Evolutionary conservation across 1,140 invertebrate genomes (phyloP).

Genomic region (Planococcus citri): DNA sequence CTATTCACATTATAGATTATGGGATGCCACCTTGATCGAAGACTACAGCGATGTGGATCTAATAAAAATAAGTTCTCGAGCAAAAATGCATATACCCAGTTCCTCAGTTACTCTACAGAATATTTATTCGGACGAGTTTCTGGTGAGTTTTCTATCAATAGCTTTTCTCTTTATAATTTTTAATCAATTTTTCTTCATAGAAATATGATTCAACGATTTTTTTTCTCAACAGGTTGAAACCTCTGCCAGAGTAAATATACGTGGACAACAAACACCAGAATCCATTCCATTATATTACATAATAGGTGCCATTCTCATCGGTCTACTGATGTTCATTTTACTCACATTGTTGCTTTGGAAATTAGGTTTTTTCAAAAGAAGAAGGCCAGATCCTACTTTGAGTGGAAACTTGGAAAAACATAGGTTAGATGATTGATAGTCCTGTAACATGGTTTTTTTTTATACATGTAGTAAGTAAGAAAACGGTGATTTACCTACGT

Average conservation of each 20-base stretch:
- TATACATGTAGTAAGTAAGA: background rate
- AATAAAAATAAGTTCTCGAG: conserved; percentile 66
- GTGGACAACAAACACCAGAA: conserved; percentile 49
- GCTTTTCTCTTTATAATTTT: conserved; percentile 22
- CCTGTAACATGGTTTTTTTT: conserved; percentile 24
- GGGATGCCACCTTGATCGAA: conserved; percentile 80
- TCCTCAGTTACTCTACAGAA: conserved; percentile 59
- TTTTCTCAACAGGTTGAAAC: conserved; percentile 54
- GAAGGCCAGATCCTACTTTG: conserved; percentile 61
- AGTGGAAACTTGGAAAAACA: conserved; percentile 70
- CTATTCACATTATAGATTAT: conserved; percentile 46
- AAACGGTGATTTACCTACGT: background rate
- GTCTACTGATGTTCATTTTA: conserved; percentile 61
- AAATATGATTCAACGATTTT: no score
- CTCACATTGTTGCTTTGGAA: conserved; percentile 68
- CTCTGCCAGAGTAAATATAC: conserved; percentile 60
- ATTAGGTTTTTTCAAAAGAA: conserved; percentile 76
- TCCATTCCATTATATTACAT: conserved; percentile 70
- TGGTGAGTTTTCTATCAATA: conserved; percentile 37
- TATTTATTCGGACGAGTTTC: conserved; percentile 47
- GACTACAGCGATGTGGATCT: conserved; percentile 74
- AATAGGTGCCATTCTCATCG: conserved; percentile 61
- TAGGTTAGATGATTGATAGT: conserved; percentile 58
- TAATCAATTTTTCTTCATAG: no score
- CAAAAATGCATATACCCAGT: conserved; percentile 53